Evolutionary conservation across 1,140 invertebrate species (phyloP).

Genomic region (Teleogryllus occipitalis): DNA sequence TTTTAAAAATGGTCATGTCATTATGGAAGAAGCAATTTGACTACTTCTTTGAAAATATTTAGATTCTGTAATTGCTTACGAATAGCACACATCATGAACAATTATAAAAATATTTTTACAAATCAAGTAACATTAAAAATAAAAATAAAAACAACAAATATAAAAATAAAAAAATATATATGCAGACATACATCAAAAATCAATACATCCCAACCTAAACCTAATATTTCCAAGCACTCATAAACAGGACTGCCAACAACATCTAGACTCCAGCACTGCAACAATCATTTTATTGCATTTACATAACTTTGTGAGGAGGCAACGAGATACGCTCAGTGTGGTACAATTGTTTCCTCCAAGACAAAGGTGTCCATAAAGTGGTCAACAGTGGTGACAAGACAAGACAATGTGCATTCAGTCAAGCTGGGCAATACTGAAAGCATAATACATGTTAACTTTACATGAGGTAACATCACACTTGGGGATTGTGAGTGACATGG

Average conservation of each 20-base stretch:
- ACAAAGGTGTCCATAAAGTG: slow-evolving; percentile 27
- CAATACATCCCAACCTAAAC: slow-evolving; percentile 14
- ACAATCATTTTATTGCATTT: slow-evolving; percentile 10
- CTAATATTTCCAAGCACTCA: slow-evolving; percentile 7
- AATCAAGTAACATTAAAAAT: not conserved
- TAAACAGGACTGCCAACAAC: slow-evolving; percentile 12
- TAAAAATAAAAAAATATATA: not conserved
- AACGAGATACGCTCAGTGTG: slow-evolving; percentile 12
- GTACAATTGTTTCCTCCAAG: slow-evolving; percentile 17
- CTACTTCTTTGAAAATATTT: not conserved
- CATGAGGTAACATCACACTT: slow-evolving; percentile 22
- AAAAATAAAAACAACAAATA: slow-evolving; percentile 7
- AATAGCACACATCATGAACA: not conserved
- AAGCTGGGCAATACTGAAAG: slow-evolving; percentile 23
- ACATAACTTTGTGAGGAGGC: slow-evolving; percentile 12
- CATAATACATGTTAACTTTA: slow-evolving; percentile 23
- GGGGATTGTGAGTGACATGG: slow-evolving; percentile 23
- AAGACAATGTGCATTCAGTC: slow-evolving; percentile 23
- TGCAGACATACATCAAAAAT: not conserved
- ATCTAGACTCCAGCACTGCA: slow-evolving; percentile 10
- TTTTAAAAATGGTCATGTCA: not conserved
- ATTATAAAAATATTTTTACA: slow-evolving; percentile 7
- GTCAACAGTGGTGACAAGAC: slow-evolving; percentile 20
- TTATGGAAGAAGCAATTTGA: not conserved
- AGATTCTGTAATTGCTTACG: not conserved